Evolutionary conservation across 2,888 invertebrate species (phyloP).

Genomic region (Heliconius ethilla): DNA sequence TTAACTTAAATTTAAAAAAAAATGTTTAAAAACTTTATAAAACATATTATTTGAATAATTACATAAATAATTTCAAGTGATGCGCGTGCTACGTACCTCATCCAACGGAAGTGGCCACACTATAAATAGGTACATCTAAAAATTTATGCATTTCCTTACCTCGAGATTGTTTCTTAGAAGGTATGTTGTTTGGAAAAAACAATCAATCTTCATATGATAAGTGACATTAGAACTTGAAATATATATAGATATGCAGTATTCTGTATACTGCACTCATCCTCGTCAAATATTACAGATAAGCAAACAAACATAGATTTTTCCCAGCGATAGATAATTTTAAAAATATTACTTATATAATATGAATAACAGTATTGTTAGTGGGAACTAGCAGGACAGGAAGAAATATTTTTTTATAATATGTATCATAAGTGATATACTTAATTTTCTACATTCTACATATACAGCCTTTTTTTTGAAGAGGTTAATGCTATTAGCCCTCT

Average conservation of each 20-base stretch:
- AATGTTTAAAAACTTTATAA: too few species aligned
- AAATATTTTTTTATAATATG: neutral
- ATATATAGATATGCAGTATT: too few species aligned
- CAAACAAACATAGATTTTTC: neutral
- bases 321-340: neutral
- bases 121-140: neutral
- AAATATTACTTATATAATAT: neutral
- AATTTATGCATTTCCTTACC: neutral
- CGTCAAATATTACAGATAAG: neutral
- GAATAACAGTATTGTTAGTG: neutral
- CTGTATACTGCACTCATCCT: neutral
- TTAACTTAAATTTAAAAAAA: too few species aligned
- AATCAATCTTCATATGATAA: constrained; percentile 7
- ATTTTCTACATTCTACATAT: too few species aligned
- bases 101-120: neutral
- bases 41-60: too few species aligned
- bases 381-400: neutral
- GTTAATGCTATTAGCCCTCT: too few species aligned
- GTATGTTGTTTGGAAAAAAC: neutral
- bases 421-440: too few species aligned
- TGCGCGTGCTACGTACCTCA: neutral
- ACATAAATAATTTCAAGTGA: neutral
- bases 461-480: too few species aligned
- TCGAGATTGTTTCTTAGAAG: neutral
- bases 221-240: neutral